Conservation (phyloP, 2,113 vertebrate genomes). For the Oceanites oceanicus region DNA sequence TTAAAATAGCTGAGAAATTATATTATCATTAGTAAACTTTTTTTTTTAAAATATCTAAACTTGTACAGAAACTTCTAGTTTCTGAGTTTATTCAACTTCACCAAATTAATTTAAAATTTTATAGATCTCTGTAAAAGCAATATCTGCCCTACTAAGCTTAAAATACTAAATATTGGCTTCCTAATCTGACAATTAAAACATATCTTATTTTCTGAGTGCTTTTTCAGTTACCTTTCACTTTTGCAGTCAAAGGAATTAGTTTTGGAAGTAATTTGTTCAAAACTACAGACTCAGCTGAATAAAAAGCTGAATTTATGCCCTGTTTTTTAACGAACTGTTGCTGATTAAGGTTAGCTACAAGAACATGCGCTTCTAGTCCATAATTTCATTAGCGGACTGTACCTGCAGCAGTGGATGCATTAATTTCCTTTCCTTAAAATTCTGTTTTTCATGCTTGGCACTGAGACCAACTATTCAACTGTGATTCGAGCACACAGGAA, state of each 20-base stretch:
- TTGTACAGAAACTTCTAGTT: neutral
- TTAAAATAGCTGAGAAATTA: neutral
- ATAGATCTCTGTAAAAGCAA: neutral
- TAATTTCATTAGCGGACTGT: neutral
- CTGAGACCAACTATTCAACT: neutral
- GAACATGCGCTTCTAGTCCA: neutral
- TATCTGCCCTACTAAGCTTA: neutral
- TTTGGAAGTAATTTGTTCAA: neutral
- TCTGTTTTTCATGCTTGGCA: neutral
- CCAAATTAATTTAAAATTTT: neutral
- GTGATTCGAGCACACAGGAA: neutral
- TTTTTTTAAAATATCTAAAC: neutral
- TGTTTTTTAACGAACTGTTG: neutral
- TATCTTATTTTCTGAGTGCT: neutral
- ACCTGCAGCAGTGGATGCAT: neutral
- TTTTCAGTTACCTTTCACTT: neutral
- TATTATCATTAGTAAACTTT: neutral
- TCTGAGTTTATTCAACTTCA: neutral
- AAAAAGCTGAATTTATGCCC: neutral
- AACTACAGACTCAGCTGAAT: neutral
- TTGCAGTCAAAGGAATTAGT: neutral
- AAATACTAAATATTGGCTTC: neutral
- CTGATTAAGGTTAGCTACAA: neutral
- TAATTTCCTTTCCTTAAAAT: neutral
- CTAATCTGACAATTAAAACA: neutral